Conservation (phyloP, 1,140 invertebrate species). For the Samia ricini region DNA sequence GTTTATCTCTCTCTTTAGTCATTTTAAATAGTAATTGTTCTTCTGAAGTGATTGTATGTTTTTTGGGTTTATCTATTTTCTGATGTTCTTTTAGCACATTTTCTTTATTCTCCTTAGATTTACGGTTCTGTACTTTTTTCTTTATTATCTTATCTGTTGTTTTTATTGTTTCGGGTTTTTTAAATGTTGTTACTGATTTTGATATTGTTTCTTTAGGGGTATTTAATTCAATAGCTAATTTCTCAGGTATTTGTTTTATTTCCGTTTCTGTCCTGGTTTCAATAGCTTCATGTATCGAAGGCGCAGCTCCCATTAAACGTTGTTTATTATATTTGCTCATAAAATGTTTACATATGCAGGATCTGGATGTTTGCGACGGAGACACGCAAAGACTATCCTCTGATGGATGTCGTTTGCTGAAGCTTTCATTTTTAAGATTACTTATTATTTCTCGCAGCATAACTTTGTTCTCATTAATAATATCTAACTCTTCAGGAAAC, state of each 20-base stretch:
- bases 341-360: slow-evolving; percentile 14
- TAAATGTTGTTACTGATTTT: not conserved
- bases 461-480: slow-evolving; percentile 17
- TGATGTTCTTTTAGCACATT: not conserved
- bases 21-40: slow-evolving; percentile 15
- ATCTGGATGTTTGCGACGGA: not conserved
- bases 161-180: not conserved
- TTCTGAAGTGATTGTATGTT: not conserved
- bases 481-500: slow-evolving; percentile 9
- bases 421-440: slow-evolving; percentile 7
- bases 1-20: slow-evolving; percentile 18
- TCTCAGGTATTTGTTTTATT: not conserved
- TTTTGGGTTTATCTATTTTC: not conserved
- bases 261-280: not conserved
- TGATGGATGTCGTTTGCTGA: not conserved
- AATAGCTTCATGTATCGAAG: not conserved
- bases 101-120: not conserved
- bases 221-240: not conserved
- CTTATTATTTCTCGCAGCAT: slow-evolving; percentile 17
- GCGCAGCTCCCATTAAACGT: not conserved
- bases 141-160: not conserved
- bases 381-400: not conserved
- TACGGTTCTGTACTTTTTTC: not conserved
- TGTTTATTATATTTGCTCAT: not conserved
- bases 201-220: not conserved